Evolutionary conservation across 1,140 invertebrate genomes (phyloP), one percentile per base, ranked within the genome.

Genomic region (Pseudachorutes palmiensis): DNA sequence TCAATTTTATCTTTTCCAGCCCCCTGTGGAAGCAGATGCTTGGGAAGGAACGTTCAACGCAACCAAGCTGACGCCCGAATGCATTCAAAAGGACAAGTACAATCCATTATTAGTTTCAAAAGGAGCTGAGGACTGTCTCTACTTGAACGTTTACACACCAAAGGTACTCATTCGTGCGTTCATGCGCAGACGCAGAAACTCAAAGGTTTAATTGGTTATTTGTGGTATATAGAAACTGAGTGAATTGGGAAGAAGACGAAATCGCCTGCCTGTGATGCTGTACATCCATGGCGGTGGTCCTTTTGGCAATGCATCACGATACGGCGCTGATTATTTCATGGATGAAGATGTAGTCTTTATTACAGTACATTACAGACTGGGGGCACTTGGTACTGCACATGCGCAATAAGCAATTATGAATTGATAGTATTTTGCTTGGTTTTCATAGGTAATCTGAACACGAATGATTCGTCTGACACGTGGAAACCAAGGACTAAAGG

Each of bases 91-190:
- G 31, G 61, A 63, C 36, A 63, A 63, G 26, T 63, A 63, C 61
- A 63, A 36, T 3, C 30, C 19, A 2, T 30, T 48, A n/a, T 14
- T 32, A 24, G 36, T 45, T 45, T 19, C n/a, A n/a, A 61, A 63
- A 45, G 61, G 61, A 3, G 45, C 72, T 30, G 83, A 84, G 72
- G 82, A 84, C 72, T 84, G 83, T 69, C 76, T 83, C 2, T 82
- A 80, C 71, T 74, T 84, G 22, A 83, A 83, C 70, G 77, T 84
- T 14, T 83, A 81, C 76, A 76, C 80, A 55, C 81, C 80, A 58
- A 77, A 77, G 75, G 80, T 81, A 70, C 9, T 22, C 14, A 9
- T 29, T 58, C n/a, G n/a, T n/a, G n/a, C n/a, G n/a, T n/a, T n/a
- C n/a, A n/a, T n/a, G n/a, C n/a, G n/a, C n/a, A 29, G 5, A 61